A percentile compares a stretch with the other conserved stretches of the same genome.
These are phyloP conservation scores for Henricia sp. DNA, from an alignment of 53 echinoderm and acorn worm species.

Conservation along the genomic window DNA sequence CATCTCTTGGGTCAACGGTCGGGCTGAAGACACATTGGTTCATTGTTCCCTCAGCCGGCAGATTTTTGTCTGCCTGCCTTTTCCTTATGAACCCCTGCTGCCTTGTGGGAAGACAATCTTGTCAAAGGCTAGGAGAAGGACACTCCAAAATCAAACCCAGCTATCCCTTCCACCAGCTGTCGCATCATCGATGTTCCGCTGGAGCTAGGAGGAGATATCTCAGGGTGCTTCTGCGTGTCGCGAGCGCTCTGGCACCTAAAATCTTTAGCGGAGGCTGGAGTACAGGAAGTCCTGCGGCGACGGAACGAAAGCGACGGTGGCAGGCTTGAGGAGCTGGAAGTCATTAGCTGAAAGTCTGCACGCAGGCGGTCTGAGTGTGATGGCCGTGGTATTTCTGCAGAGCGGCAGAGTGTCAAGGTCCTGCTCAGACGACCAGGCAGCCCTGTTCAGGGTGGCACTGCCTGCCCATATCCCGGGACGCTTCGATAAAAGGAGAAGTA, in stretches of 20 bases:
- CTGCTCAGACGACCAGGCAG: slow-evolving; percentile 60
- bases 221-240: not conserved
- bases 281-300: slow-evolving; percentile 60
- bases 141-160: slow-evolving; percentile 4
- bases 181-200: not conserved
- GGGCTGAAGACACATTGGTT: not conserved
- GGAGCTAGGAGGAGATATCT: not conserved
- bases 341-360: slow-evolving; percentile 59
- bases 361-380: slow-evolving; percentile 60
- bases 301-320: slow-evolving; percentile 39
- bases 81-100: not conserved
- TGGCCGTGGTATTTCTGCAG: slow-evolving; percentile 38
- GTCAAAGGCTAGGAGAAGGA: slow-evolving; percentile 24
- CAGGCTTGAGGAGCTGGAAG: slow-evolving; percentile 63
- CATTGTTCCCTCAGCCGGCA: slow-evolving; percentile 10
- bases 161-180: slow-evolving; percentile 4
- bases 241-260: slow-evolving; percentile 5
- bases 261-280: slow-evolving; percentile 1
- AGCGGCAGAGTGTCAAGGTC: slow-evolving; percentile 43
- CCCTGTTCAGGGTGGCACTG: slow-evolving; percentile 63
- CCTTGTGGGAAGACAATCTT: slow-evolving; percentile 10
- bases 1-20: not conserved
- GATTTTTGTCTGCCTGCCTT: not conserved
- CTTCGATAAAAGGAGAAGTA: slow-evolving; percentile 64
- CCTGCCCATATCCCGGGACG: slow-evolving; percentile 46